Evolutionary conservation across 35 echinoderm and acorn worm species (phyloP).

Genomic region (Apostichopus japonicus): DNA sequence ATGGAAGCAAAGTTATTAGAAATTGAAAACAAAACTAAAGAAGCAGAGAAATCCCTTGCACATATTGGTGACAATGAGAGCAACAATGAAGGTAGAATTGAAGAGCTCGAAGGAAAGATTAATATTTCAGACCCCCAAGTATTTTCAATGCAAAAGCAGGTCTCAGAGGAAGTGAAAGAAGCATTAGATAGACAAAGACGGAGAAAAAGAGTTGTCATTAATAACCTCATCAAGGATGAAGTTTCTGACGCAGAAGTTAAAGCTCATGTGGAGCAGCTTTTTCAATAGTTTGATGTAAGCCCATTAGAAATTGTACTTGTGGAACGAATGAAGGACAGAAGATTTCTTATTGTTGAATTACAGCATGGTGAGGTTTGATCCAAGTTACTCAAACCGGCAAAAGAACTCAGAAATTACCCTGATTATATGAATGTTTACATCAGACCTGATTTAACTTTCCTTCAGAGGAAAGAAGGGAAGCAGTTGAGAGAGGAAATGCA

Average conservation of each 20-base stretch:
- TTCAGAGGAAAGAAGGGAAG: conserved; percentile 12
- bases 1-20: no score
- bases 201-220: not conserved
- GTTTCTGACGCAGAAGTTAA: not conserved
- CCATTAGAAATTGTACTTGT: not conserved
- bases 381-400: not conserved
- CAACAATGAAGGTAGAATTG: no score
- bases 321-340: not conserved
- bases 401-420: not conserved
- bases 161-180: not conserved
- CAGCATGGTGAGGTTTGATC: not conserved
- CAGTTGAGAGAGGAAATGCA: conserved; percentile 2
- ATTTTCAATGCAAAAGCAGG: not conserved
- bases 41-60: no score
- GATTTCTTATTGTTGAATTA: conserved; percentile 13
- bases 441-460: conserved; percentile 13
- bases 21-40: no score
- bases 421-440: not conserved
- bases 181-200: not conserved
- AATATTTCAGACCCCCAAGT: no score
- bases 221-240: not conserved
- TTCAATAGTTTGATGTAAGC: not conserved
- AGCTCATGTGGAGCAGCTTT: not conserved
- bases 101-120: no score
- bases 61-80: no score